These are phyloP conservation scores for Terrapene triunguis DNA, from an alignment of 2,113 vertebrate genomes.

Conservation along the genomic window DNA sequence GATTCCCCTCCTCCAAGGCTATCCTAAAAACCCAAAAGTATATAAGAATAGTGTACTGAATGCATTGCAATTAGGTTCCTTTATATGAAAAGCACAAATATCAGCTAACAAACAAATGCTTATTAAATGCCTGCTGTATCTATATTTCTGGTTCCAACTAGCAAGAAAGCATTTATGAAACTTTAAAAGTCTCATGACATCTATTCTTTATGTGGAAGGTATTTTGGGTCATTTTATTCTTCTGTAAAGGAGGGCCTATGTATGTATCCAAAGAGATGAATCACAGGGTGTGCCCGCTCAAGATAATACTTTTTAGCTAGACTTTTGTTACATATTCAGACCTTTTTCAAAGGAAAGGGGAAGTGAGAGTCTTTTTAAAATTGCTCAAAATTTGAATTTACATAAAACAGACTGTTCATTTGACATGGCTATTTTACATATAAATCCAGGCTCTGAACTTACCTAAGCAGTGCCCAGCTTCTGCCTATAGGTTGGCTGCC, in stretches of 20 bases:
- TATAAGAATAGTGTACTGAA: neutral
- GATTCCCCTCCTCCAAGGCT: slow-evolving; percentile 78
- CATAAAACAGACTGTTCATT: neutral
- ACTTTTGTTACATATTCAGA: neutral
- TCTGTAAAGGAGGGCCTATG: neutral
- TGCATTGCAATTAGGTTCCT: neutral
- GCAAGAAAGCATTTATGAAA: neutral
- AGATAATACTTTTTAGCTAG: neutral
- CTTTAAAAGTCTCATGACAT: neutral
- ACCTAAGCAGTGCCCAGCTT: neutral
- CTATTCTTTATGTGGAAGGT: neutral
- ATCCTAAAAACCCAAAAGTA: slow-evolving; percentile 74
- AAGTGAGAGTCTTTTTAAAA: neutral
- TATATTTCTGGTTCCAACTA: neutral
- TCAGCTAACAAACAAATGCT: neutral
- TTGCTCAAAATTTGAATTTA: neutral
- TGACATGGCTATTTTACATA: neutral
- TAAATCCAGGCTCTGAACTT: neutral
- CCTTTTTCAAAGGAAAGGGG: neutral
- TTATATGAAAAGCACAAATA: neutral
- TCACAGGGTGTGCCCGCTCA: neutral
- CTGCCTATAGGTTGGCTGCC: neutral
- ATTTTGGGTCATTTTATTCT: neutral
- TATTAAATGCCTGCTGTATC: neutral
- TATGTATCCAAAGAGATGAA: neutral